Conservation (phyloP, 2,113 vertebrate genomes). For the Hyla sarda region DNA sequence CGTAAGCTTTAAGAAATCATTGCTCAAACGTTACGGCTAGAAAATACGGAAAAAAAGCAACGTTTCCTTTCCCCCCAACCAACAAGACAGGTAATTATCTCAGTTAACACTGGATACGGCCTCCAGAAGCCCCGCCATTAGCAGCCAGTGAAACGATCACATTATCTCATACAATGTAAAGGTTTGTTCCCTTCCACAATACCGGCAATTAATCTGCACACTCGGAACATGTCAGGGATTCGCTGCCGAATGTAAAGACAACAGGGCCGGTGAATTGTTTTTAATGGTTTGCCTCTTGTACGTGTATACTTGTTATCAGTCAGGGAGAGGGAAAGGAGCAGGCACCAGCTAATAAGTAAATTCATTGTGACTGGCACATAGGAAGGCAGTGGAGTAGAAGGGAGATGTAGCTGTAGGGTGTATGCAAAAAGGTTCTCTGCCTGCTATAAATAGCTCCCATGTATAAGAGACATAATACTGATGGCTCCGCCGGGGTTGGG, state of each 20-base stretch:
- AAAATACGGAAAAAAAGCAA: background rate
- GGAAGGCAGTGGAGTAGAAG: conserved; percentile 51
- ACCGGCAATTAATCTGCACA: conserved; percentile 37
- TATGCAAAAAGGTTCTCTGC: background rate
- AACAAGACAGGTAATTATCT: background rate
- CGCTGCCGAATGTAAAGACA: background rate
- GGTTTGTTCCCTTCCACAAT: conserved; percentile 33
- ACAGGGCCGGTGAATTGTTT: conserved; percentile 8
- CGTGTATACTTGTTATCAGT: conserved; percentile 26
- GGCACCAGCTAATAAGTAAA: conserved; percentile 53
- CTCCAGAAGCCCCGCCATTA: background rate
- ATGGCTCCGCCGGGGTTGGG: background rate
- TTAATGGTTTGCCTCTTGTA: conserved; percentile 12
- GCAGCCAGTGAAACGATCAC: conserved; percentile 22
- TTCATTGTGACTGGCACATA: conserved; percentile 57
- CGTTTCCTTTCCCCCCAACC: no score
- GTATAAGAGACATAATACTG: conserved; percentile 1
- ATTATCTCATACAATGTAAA: conserved; percentile 32
- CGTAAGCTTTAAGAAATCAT: no score
- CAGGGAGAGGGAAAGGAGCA: conserved; percentile 10
- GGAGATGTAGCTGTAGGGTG: conserved; percentile 38
- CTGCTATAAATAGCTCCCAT: conserved; percentile 38
- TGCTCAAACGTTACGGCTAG: background rate
- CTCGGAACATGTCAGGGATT: background rate
- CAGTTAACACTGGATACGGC: background rate